Evolutionary conservation across 2,113 vertebrate genomes (phyloP).

Genomic region (Merops nubicus): DNA sequence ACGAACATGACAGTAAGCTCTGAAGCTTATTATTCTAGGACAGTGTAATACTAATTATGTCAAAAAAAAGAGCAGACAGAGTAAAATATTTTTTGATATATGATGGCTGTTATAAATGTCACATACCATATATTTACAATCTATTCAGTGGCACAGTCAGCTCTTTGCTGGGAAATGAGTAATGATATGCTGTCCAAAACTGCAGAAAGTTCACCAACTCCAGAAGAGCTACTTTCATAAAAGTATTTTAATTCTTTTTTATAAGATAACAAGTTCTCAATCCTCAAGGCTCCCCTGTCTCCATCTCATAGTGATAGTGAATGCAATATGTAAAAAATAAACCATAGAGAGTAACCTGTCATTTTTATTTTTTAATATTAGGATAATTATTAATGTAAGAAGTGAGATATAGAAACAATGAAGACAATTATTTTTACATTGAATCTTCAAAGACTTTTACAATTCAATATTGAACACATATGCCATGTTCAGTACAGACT

Average conservation of each 20-base stretch:
- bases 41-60: slow-evolving; percentile 74
- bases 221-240: not conserved
- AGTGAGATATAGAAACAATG: not conserved
- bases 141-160: slow-evolving; percentile 26
- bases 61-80: slow-evolving; percentile 70
- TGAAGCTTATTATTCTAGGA: slow-evolving; percentile 72
- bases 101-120: slow-evolving; percentile 61
- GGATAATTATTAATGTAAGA: not conserved
- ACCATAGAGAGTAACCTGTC: not conserved
- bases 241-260: no score
- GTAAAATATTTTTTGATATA: slow-evolving; percentile 69
- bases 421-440: slow-evolving; percentile 1
- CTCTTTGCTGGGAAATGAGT: slow-evolving; percentile 41
- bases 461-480: not conserved
- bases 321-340: not conserved
- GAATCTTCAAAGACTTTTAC: not conserved
- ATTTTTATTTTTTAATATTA: not conserved
- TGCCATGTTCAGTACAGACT: not conserved
- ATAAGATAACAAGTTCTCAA: not conserved
- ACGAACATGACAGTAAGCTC: slow-evolving; percentile 65
- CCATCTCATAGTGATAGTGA: not conserved
- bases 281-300: not conserved
- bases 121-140: slow-evolving; percentile 53
- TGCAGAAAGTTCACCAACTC: slow-evolving; percentile 33
- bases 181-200: slow-evolving; percentile 41